These are phyloP conservation scores for Gobio occitaniae DNA, from an alignment of 2,797 vertebrate species.

Conservation along the genomic window DNA sequence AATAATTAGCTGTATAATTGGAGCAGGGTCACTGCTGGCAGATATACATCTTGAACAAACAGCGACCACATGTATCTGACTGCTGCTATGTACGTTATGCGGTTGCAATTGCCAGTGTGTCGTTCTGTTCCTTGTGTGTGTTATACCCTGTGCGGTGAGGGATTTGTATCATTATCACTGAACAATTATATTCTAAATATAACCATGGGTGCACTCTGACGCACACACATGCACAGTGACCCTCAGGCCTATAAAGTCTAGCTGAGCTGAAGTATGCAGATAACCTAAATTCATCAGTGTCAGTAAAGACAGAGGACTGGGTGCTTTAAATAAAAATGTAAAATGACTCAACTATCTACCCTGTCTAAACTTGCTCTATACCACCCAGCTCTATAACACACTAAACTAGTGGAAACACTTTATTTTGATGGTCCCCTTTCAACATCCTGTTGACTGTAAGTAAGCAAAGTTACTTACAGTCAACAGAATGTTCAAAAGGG, in stretches of 20 bases:
- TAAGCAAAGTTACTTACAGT: background rate
- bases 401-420: background rate
- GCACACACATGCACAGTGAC: constrained; percentile 36
- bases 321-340: background rate
- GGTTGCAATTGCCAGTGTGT: constrained; percentile 12
- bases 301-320: constrained; percentile 25
- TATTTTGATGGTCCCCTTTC: background rate
- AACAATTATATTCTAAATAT: constrained; percentile 58
- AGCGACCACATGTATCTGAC: constrained; percentile 24
- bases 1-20: constrained; percentile 35
- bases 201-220: constrained; percentile 30
- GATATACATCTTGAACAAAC: constrained; percentile 43
- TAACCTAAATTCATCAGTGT: constrained; percentile 24
- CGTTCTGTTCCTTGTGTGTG: constrained; percentile 5
- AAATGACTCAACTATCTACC: background rate
- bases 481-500: background rate
- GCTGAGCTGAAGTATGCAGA: background rate
- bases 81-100: constrained; percentile 8
- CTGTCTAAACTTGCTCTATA: background rate
- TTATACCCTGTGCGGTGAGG: constrained; percentile 7
- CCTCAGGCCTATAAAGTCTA: constrained; percentile 31
- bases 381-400: background rate
- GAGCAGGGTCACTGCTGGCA: constrained; percentile 23
- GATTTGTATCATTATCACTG: constrained; percentile 52
- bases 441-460: no score